These are phyloP conservation scores for Lasioglossum calceatum DNA, from an alignment of 2,888 invertebrate species.

Conservation along the genomic window DNA sequence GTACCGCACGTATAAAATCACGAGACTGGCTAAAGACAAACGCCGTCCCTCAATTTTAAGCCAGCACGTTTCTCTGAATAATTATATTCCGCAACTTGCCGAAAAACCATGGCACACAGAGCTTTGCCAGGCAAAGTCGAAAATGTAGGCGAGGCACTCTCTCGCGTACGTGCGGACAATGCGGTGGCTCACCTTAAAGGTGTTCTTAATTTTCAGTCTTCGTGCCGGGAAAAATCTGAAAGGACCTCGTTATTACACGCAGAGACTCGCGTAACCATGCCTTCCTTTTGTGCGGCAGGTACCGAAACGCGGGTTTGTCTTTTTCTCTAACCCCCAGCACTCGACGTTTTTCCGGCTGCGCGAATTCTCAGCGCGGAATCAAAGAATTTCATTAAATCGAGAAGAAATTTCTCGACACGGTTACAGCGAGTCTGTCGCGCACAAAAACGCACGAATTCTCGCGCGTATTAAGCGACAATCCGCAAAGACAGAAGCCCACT, in stretches of 20 bases:
- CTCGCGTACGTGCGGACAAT: not conserved
- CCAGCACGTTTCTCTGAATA: not conserved
- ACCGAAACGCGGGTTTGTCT: slow-evolving; percentile 11
- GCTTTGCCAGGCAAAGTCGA: not conserved
- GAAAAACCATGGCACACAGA: not conserved
- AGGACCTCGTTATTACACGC: slow-evolving; percentile 27
- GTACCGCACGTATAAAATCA: not conserved
- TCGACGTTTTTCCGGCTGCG: not conserved
- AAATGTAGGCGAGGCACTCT: not conserved
- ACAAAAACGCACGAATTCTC: not conserved
- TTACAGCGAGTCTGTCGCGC: not conserved
- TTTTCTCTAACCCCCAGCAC: not conserved
- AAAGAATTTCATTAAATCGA: slow-evolving; percentile 32
- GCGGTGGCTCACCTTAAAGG: slow-evolving; percentile 1
- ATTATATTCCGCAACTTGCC: not conserved
- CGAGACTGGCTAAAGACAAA: not conserved
- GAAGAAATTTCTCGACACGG: slow-evolving; percentile 16
- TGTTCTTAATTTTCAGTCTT: slow-evolving; percentile 36
- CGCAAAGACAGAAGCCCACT: not conserved
- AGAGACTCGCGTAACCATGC: slow-evolving; percentile 21
- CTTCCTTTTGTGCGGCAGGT: slow-evolving; percentile 5
- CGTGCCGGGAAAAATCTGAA: slow-evolving; percentile 9
- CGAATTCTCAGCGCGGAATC: slow-evolving; percentile 8
- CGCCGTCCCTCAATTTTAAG: not conserved
- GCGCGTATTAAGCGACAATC: not conserved